phyloP scores from a whole-genome alignment of 2,797 vertebrate species.

The Chiloscyllium punctatum region DNA sequence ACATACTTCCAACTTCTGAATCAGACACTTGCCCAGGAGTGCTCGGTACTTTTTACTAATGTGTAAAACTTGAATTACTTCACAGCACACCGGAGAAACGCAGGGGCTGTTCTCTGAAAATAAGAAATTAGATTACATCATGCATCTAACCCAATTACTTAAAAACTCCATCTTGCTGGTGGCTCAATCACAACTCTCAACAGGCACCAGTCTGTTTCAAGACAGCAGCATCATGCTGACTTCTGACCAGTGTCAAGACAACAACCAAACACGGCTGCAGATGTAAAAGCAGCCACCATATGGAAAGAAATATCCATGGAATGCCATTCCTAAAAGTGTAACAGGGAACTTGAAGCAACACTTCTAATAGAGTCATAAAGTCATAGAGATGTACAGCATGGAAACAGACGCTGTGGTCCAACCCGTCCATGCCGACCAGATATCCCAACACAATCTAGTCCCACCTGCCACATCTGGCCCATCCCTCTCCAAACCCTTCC shows the following conservation, averaged over 20 bases:
- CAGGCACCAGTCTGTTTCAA: background rate
- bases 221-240: background rate
- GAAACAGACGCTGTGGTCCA: no score
- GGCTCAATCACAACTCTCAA: background rate
- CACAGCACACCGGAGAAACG: background rate
- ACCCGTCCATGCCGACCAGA: no score
- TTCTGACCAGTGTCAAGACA: background rate
- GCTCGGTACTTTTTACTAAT: background rate
- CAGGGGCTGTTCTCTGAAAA: background rate
- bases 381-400: no score
- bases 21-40: background rate
- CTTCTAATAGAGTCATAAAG: no score
- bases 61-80: background rate
- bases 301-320: no score
- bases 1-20: background rate
- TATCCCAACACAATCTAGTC: no score
- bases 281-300: no score
- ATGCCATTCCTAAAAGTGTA: no score
- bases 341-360: no score
- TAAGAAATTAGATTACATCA: background rate
- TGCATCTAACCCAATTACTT: background rate
- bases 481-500: no score
- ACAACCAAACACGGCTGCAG: no score
- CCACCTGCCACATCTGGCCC: no score
- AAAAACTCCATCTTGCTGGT: background rate